Percentiles rank a stretch among this genome's conserved stretches.
These are phyloP conservation scores for Atrina japonica DNA, from an alignment of 2,888 invertebrate genomes.

Conservation along the genomic window DNA sequence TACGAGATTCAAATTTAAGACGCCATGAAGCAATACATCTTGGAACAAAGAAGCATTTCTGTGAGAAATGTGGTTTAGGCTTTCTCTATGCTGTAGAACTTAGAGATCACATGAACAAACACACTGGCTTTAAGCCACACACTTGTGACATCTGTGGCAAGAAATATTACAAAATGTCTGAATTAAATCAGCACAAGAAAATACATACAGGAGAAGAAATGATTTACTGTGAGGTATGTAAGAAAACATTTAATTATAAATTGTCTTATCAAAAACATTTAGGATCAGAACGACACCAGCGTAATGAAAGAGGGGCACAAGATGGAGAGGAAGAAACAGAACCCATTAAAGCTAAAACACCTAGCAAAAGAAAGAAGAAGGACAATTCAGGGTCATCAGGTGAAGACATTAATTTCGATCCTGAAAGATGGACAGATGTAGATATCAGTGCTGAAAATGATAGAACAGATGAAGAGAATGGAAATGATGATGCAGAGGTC, in stretches of 20 bases:
- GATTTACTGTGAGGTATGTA: constrained; percentile 38
- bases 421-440: not conserved
- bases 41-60: constrained; percentile 33
- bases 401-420: not conserved
- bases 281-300: constrained; percentile 10
- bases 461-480: not conserved
- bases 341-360: not conserved
- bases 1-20: constrained; percentile 46
- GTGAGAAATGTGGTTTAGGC: constrained; percentile 31
- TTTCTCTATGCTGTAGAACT: constrained; percentile 38
- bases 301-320: not conserved
- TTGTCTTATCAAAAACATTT: constrained; percentile 33
- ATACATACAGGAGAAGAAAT: constrained; percentile 49
- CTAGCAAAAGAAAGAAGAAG: not conserved
- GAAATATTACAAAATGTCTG: constrained; percentile 50
- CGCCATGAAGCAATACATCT: constrained; percentile 49
- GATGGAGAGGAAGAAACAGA: not conserved
- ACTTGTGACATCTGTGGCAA: constrained; percentile 57
- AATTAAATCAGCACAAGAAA: constrained; percentile 53
- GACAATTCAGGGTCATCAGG: not conserved
- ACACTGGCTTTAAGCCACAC: constrained; percentile 40
- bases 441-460: not conserved
- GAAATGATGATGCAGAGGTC: not conserved
- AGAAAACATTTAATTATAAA: constrained; percentile 40
- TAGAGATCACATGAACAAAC: constrained; percentile 45